Base-by-base conservation (phyloP, 1,140 invertebrate species). In the Hestina assimilis region DNA sequence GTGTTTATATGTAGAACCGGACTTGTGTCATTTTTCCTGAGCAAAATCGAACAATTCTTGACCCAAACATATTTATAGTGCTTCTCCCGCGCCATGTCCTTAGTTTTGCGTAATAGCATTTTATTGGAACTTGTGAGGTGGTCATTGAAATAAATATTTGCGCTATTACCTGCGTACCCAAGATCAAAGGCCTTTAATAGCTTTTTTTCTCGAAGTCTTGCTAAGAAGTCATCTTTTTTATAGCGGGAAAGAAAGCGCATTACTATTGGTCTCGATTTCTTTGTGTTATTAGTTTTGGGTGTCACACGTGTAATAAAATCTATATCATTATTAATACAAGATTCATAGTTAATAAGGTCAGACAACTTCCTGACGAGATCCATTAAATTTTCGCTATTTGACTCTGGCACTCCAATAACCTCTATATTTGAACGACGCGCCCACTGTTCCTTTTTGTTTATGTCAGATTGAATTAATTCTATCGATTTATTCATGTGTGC, bases 221-320 rank as follows among this genome's bases (percentile, higher is more conserved):
- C 40, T n/a, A 42, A 24, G n/a, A 42, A 42, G 14, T 42, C 40
- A 17, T 42, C 40, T 42, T 42, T 42, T 23, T 17, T 42, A 12
- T 42, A 12, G n/a, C 40, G 40, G 5, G 40, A 19, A 1, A 19
- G 40, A 15, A 42, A 42, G 11, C 40, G 40, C 4, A 42, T 12
- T 6, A 42, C 20, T 7, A 42, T 42, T 2, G 40, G 20, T 11
- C 15, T 42, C 2, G 40, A 8, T 42, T 42, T 42, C 8, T 42
- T 33, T 6, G 31, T 12, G 20, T 19, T 7, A 19, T 42, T 23
- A 23, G 15, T 20, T 20, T 41, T 42, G 3, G 40, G 15, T 23
- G 40, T 8, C 2, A 42, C 40, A 12, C 40, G 40, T 7, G 40
- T 42, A 4, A 42, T 12, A 19, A 42, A 42, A 42, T 42, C 20